phyloP scores from a whole-genome alignment of 1,140 invertebrate species.

The Drosophila kurseongensis region DNA sequence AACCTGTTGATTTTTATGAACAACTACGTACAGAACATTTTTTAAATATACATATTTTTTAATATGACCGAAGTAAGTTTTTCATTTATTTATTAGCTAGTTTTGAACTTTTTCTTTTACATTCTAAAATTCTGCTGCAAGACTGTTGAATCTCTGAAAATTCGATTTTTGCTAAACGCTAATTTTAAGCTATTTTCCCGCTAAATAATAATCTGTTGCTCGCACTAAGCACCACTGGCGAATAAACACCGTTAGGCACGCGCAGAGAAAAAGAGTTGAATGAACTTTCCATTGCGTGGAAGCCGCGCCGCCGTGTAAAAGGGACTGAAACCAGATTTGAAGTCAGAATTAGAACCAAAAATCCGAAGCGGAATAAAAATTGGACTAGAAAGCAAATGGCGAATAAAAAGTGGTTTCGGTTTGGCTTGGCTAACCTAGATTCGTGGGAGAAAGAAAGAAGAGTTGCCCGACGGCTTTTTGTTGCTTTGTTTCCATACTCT shows the following conservation, averaged over 20 bases:
- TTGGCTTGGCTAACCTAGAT: slow-evolving; percentile 39
- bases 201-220: background rate
- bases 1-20: too few species aligned
- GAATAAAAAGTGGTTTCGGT: slow-evolving; percentile 32
- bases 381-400: slow-evolving; percentile 67
- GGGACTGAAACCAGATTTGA: slow-evolving; percentile 53
- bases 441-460: slow-evolving; percentile 29
- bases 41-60: too few species aligned
- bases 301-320: slow-evolving; percentile 66
- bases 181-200: background rate
- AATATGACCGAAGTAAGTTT: too few species aligned
- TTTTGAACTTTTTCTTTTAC: too few species aligned
- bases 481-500: slow-evolving; percentile 16
- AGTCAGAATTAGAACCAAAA: slow-evolving; percentile 27
- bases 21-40: too few species aligned
- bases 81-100: too few species aligned
- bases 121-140: too few species aligned
- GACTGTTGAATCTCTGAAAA: too few species aligned
- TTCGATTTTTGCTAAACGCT: background rate
- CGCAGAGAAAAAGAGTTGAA: slow-evolving; percentile 68
- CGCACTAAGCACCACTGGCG: slow-evolving; percentile 16
- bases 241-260: slow-evolving; percentile 52
- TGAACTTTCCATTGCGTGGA: slow-evolving; percentile 61
- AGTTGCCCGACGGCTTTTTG: slow-evolving; percentile 39
- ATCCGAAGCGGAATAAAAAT: slow-evolving; percentile 6